Percentiles rank a stretch among this genome's conserved stretches.
Evolutionary conservation across 2,113 vertebrate genomes (phyloP).

Genomic region (Anseranas semipalmata): DNA sequence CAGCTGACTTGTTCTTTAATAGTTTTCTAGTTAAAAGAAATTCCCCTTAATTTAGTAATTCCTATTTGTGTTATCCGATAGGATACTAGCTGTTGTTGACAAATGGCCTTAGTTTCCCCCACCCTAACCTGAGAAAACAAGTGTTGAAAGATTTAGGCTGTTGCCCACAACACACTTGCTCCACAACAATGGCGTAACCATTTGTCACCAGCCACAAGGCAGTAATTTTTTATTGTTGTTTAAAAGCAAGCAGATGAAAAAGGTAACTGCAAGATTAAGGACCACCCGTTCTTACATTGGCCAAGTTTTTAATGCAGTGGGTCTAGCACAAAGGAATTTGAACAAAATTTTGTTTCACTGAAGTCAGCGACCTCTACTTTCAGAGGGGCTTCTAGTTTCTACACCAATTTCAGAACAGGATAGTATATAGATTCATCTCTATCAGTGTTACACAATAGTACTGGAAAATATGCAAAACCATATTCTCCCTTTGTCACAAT

Average conservation of each 20-base stretch:
- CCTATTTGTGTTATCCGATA: fast-evolving
- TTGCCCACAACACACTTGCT: neutral
- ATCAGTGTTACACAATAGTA: neutral
- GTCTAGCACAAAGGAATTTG: neutral
- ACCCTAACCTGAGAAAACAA: neutral
- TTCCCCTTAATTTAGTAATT: neutral
- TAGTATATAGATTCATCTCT: fast-evolving
- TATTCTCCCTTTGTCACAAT: neutral
- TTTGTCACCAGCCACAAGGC: neutral
- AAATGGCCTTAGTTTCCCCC: neutral
- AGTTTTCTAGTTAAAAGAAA: neutral
- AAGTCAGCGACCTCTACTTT: neutral
- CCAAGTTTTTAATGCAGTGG: neutral
- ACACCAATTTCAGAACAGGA: neutral
- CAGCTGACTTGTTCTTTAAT: neutral
- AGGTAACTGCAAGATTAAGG: neutral
- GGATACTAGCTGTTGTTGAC: neutral
- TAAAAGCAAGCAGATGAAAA: neutral
- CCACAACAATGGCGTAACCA: neutral
- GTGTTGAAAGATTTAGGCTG: neutral
- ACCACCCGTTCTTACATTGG: neutral
- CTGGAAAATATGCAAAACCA: neutral
- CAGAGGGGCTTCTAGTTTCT: neutral
- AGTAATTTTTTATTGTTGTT: neutral
- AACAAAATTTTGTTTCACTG: neutral